These are phyloP conservation scores for Caranx ignobilis DNA, from an alignment of 2,113 vertebrate genomes.

Conservation along the genomic window DNA sequence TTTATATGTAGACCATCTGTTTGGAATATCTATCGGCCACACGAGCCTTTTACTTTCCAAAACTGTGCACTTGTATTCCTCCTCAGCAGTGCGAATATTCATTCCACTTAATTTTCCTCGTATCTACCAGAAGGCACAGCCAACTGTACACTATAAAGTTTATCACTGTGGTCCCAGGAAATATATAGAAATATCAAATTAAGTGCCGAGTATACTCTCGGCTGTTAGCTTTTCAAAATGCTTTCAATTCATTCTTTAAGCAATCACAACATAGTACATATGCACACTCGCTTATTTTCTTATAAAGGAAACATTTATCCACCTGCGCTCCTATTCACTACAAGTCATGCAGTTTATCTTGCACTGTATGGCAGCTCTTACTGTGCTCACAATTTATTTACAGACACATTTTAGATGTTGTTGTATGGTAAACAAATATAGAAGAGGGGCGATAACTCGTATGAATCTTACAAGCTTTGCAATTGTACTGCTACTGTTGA, in stretches of 20 bases:
- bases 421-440: slow-evolving; percentile 27
- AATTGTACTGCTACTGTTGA: slow-evolving; percentile 11
- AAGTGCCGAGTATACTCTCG: neutral
- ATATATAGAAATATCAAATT: slow-evolving; percentile 39
- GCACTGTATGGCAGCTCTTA: neutral
- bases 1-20: slow-evolving; percentile 62
- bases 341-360: neutral
- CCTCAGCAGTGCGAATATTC: slow-evolving; percentile 48
- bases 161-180: slow-evolving; percentile 32
- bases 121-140: slow-evolving; percentile 49
- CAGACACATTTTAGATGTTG: neutral
- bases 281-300: neutral
- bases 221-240: slow-evolving; percentile 29
- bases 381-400: neutral
- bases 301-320: slow-evolving; percentile 19
- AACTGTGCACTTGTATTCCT: slow-evolving; percentile 47
- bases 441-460: neutral
- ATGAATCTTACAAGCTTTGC: slow-evolving; percentile 7
- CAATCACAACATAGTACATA: neutral
- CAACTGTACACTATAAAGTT: slow-evolving; percentile 48
- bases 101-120: slow-evolving; percentile 48
- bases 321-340: slow-evolving; percentile 19
- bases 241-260: slow-evolving; percentile 38
- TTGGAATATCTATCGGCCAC: slow-evolving; percentile 56
- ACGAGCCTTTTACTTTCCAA: slow-evolving; percentile 58